A percentile compares a stretch with the other conserved stretches of the same genome.
These are phyloP conservation scores for Bicyclus anynana DNA, from an alignment of 1,140 invertebrate genomes.

Conservation along the genomic window DNA sequence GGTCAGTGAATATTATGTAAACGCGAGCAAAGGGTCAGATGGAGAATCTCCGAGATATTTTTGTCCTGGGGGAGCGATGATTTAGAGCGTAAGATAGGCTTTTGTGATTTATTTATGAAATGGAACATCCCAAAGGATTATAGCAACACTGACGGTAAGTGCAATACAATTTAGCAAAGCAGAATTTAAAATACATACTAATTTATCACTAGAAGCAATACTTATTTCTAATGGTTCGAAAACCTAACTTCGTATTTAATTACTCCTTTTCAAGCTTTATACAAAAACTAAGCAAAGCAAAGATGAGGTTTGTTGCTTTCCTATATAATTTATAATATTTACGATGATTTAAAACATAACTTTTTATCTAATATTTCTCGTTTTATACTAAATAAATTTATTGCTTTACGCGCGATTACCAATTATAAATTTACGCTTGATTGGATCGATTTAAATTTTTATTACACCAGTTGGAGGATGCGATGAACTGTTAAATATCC, in stretches of 20 bases:
- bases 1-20: conserved; percentile 46
- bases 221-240: too few species aligned
- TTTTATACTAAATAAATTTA: neutral
- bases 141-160: neutral
- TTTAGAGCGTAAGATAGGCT: conserved; percentile 44
- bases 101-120: conserved; percentile 34
- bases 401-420: conserved; percentile 2
- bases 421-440: conserved; percentile 8
- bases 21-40: conserved; percentile 42
- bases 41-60: conserved; percentile 46
- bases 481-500: conserved; percentile 11
- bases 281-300: too few species aligned
- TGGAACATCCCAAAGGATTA: conserved; percentile 11
- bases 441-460: conserved; percentile 8
- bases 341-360: neutral
- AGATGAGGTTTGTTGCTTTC: neutral
- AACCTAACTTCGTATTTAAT: too few species aligned
- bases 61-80: conserved; percentile 42
- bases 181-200: too few species aligned
- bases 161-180: neutral
- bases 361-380: neutral
- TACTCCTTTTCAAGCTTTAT: too few species aligned
- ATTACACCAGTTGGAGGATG: conserved; percentile 7
- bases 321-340: neutral
- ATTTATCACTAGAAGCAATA: too few species aligned